Base-by-base conservation (phyloP, 2,888 invertebrate genomes). In the Conchocele bisecta region DNA sequence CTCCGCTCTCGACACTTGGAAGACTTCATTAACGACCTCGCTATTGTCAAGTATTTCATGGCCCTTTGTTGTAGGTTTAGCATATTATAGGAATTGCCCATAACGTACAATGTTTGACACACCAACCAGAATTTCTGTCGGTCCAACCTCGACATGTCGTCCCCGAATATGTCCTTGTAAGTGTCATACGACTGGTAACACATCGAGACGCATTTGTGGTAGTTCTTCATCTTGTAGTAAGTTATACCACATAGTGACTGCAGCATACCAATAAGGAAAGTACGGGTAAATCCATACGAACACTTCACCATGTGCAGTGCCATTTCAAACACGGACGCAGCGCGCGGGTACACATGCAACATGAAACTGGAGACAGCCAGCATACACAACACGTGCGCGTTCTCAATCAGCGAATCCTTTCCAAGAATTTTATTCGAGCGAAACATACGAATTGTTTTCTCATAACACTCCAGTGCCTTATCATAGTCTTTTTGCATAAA, bases 341-440 rank as follows among this genome's bases (percentile, higher is more conserved):
- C 88, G 64, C 89, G 81, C 13, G 89, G 86, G 67, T 88, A 89
- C 60, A 89, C 88, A 50, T 88, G 86, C 13, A 89, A 69, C 84
- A 90, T 86, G 73, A 89, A 90, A 37, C 87, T 89, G 26, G 89
- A 83, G 13, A 88, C 88, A 5, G 89, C 90, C 4, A 90, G 78
- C 90, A 90, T 90, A 53, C 86, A 86, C 54, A 90, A 75, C 9
- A 89, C 87, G 81, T 90, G 90, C 9, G 89, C 89, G 78, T 90
- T 88, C 59, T 88, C 85, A 63, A 83, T 75, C 29, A 90, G 63
- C 9, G 86, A 81, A 22, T 85, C 83, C 56, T 85, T 80, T 6
- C 89, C 89, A 44, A 83, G 82, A 13, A 82, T 80, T 20, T 79
- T 79, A 20, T 85, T 80, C 50, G 82, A 67, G 28, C 84, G 80